Conservation (phyloP, 2,888 invertebrate genomes). For the Dusona sp. region DNA sequence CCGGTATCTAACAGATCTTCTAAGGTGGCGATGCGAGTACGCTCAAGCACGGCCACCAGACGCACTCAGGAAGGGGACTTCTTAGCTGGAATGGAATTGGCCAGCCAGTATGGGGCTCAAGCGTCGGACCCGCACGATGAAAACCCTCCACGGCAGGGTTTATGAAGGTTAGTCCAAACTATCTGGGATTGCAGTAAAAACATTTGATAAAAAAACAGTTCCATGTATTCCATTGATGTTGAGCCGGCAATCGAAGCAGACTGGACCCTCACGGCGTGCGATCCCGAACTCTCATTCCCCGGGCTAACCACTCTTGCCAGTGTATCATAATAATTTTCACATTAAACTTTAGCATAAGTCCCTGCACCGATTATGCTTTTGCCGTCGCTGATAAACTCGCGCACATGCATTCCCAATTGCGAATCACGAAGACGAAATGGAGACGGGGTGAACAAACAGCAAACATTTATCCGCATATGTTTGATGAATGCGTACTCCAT, state of each 20-base stretch:
- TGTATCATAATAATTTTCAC: not conserved
- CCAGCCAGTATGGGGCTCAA: no score
- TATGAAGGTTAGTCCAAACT: no score
- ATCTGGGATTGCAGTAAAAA: no score
- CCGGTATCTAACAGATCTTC: no score
- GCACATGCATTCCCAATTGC: not conserved
- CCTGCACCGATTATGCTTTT: not conserved
- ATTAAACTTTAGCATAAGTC: not conserved
- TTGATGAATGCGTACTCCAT: not conserved
- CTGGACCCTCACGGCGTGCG: not conserved
- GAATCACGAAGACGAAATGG: not conserved
- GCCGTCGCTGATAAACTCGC: not conserved
- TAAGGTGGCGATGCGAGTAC: no score
- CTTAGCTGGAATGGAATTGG: no score
- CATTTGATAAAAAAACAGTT: no score
- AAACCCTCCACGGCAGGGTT: no score
- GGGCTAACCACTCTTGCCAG: not conserved
- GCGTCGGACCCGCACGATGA: no score
- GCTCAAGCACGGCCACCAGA: no score
- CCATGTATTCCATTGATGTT: no score
- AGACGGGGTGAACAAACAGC: not conserved
- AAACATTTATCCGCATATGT: constrained; percentile 10
- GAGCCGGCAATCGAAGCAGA: not conserved
- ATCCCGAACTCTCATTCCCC: not conserved
- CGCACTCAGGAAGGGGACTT: no score